These are phyloP conservation scores for Diglossa cyanea DNA, from an alignment of 2,797 vertebrate genomes.

Conservation along the genomic window DNA sequence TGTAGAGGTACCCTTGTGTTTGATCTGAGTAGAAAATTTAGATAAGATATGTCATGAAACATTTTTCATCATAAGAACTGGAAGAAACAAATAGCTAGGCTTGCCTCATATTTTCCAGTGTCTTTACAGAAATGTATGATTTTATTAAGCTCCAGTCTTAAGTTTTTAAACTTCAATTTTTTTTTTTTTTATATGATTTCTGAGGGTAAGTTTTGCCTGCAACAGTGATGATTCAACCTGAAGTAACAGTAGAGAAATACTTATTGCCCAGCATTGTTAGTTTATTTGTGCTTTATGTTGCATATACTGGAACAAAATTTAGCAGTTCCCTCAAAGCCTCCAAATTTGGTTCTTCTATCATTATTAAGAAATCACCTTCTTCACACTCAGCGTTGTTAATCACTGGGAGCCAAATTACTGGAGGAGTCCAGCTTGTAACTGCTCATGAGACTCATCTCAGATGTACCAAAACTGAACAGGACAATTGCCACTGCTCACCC, in stretches of 20 bases:
- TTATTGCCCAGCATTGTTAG: background rate
- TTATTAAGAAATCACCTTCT: background rate
- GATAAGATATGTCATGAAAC: background rate
- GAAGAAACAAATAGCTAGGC: background rate
- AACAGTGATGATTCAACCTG: background rate
- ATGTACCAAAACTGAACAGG: background rate
- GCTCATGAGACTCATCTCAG: background rate
- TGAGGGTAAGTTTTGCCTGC: background rate
- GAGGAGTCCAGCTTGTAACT: background rate
- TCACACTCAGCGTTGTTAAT: background rate
- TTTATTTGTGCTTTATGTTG: background rate
- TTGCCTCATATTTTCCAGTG: background rate
- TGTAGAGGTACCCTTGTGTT: accelerated
- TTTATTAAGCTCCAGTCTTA: background rate
- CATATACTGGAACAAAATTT: background rate
- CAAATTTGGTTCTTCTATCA: accelerated
- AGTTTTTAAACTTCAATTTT: background rate
- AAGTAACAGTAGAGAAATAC: background rate
- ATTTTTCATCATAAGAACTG: background rate
- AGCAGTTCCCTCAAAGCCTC: background rate
- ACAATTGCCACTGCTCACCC: accelerated
- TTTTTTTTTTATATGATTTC: background rate
- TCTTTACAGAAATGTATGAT: background rate
- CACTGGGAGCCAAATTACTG: accelerated
- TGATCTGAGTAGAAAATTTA: background rate